Evolutionary conservation across 92 coral and sea anemone genomes (phyloP).

Genomic region (Epizoanthus stellaris): DNA sequence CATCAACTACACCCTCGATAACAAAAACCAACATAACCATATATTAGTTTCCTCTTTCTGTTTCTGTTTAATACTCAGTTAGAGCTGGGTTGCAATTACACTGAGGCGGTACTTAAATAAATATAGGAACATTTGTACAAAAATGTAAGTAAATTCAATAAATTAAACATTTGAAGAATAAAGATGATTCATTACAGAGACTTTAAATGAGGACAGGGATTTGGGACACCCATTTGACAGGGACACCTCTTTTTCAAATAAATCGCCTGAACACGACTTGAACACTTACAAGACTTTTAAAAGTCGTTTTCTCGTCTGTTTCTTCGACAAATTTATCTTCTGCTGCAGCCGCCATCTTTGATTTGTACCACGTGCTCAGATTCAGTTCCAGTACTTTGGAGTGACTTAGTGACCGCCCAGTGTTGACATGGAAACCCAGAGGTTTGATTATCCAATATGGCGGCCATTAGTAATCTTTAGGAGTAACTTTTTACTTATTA

Average conservation of each 20-base stretch:
- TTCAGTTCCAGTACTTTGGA: conserved; percentile 31
- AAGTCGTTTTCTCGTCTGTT: conserved; percentile 62
- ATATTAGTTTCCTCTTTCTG: neutral
- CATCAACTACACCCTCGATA: conserved; percentile 87
- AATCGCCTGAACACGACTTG: neutral
- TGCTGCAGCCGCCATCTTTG: conserved; percentile 75
- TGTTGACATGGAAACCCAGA: conserved; percentile 66
- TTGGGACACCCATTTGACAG: too few species aligned
- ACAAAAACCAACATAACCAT: neutral
- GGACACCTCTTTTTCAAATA: too few species aligned
- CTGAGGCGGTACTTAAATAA: too few species aligned
- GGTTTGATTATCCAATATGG: conserved; percentile 61
- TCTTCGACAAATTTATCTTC: conserved; percentile 32
- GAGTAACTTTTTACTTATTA: conserved; percentile 13
- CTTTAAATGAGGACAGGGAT: too few species aligned
- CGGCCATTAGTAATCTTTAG: conserved; percentile 26
- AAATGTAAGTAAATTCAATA: too few species aligned
- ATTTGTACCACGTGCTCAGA: conserved; percentile 41
- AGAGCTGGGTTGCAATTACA: too few species aligned
- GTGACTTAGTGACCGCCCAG: conserved; percentile 44
- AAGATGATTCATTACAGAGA: too few species aligned
- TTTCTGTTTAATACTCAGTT: too few species aligned
- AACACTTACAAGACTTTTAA: conserved; percentile 79
- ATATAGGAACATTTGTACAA: too few species aligned
- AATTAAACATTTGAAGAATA: too few species aligned